Evolutionary conservation across 2,888 invertebrate genomes (phyloP), one percentile per base, ranked within the genome.

Genomic region (Dryobota labecula): DNA sequence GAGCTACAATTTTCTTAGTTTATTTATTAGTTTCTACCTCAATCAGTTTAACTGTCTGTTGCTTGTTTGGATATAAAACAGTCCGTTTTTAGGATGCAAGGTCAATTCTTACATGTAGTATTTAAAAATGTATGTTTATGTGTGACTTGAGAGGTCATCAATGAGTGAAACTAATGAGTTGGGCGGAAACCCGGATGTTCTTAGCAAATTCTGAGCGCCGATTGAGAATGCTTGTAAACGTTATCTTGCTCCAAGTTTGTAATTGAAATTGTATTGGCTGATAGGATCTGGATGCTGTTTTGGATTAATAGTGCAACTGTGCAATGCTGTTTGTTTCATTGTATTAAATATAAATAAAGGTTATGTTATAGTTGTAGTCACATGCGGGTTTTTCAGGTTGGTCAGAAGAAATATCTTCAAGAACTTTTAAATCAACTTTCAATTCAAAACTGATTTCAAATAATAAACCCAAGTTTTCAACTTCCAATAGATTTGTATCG

Each of bases 61-160:
- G 24, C 27, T 74, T 36, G 66, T 51, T 58, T 63, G 2, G 65
- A 79, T 63, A 69, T 66, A 66, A 69, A 80, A 66, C 77, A 79
- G 27, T 60, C 7, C 36, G 15, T 67, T 56, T 60, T 30, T 53
- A 30, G 15, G 27, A 24, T 15, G 53, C 56, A 65, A 75, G 61
- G 62, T 47, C 56, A 33, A 27, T 6, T 33, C 8, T 36, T 13
- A 13, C n/a, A 7, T 38, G 2, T 58, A 11, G 24, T 24, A n/a
- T 43, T 47, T n/a, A n/a, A 75, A 69, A 27, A 60, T 57, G 3
- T 63, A 27, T 49, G 36, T 73, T 47, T 58, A 38, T n/a, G 20
- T 38, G 41, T 24, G n/a, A 47, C 51, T 51, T 13, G 33, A 33
- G 47, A 27, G 38, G 30, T 38, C 6, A 5, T 45, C 33, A 58